Conservation (phyloP, 2,113 vertebrate species). For the Perca flavescens region DNA sequence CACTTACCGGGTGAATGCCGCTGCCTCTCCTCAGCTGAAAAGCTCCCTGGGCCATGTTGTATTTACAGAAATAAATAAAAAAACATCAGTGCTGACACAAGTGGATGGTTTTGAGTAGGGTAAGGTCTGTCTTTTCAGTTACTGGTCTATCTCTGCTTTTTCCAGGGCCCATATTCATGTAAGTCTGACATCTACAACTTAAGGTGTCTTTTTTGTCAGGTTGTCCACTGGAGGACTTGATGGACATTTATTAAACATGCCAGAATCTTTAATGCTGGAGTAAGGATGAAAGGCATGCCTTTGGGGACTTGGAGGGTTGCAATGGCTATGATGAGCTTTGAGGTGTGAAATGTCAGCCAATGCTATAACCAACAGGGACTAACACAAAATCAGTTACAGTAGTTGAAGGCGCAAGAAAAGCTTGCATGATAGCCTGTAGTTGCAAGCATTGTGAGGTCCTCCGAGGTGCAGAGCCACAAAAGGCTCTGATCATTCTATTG, state of each 20-base stretch:
- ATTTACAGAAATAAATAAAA: slow-evolving; percentile 21
- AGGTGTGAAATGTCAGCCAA: slow-evolving; percentile 10
- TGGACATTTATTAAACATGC: slow-evolving; percentile 9
- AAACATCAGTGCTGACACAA: slow-evolving; percentile 61
- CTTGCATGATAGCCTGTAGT: background rate
- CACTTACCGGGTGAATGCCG: slow-evolving; percentile 48
- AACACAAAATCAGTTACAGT: too few relatives aligned
- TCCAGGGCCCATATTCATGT: slow-evolving; percentile 36
- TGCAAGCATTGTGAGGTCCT: slow-evolving; percentile 3
- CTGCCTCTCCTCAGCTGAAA: slow-evolving; percentile 47
- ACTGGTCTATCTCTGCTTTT: slow-evolving; percentile 42
- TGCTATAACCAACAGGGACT: background rate
- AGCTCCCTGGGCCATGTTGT: slow-evolving; percentile 30
- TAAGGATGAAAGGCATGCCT: background rate
- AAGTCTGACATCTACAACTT: slow-evolving; percentile 40
- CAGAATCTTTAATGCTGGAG: slow-evolving; percentile 15
- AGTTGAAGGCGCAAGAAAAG: background rate
- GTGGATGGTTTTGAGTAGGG: slow-evolving; percentile 43
- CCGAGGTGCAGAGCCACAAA: slow-evolving; percentile 25
- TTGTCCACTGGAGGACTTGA: slow-evolving; percentile 26
- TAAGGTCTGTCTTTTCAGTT: slow-evolving; percentile 51
- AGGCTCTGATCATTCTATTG: slow-evolving; percentile 33
- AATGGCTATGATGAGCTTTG: slow-evolving; percentile 7
- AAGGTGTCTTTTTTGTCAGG: slow-evolving; percentile 6
- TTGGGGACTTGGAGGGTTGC: background rate